phyloP scores from a whole-genome alignment of 1,140 invertebrate species.

The Plutomurus gul region DNA sequence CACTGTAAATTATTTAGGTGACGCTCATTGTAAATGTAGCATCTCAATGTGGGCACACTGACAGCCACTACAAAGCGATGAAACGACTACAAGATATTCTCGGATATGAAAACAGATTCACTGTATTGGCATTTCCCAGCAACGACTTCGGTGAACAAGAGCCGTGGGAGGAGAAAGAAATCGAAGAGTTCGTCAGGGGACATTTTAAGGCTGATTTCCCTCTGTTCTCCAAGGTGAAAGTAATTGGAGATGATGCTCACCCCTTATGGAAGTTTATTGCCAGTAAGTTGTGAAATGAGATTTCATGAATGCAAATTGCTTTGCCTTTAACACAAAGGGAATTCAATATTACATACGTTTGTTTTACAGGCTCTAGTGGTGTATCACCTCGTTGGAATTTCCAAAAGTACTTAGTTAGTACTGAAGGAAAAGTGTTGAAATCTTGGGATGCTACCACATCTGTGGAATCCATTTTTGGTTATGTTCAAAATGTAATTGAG shows the following conservation, averaged over 20 bases:
- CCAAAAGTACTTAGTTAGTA: constrained; percentile 63
- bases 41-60: constrained; percentile 66
- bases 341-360: neutral
- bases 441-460: constrained; percentile 59
- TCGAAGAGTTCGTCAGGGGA: constrained; percentile 58
- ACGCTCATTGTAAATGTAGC: constrained; percentile 66
- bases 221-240: constrained; percentile 64
- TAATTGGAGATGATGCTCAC: constrained; percentile 64
- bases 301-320: too few relatives aligned
- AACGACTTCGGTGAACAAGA: constrained; percentile 67
- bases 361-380: neutral
- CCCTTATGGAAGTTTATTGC: constrained; percentile 64
- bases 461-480: constrained; percentile 59
- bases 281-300: too few relatives aligned
- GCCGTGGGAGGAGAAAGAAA: constrained; percentile 58
- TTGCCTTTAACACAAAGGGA: neutral
- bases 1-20: constrained; percentile 55
- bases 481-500: constrained; percentile 51
- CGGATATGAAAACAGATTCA: constrained; percentile 37
- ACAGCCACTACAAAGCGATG: constrained; percentile 62
- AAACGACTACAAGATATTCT: constrained; percentile 61
- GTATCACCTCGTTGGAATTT: constrained; percentile 62
- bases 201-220: constrained; percentile 60
- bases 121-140: constrained; percentile 63
- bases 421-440: constrained; percentile 58